phyloP scores from a whole-genome alignment of 2,113 vertebrate species.

The Turnix velox region DNA sequence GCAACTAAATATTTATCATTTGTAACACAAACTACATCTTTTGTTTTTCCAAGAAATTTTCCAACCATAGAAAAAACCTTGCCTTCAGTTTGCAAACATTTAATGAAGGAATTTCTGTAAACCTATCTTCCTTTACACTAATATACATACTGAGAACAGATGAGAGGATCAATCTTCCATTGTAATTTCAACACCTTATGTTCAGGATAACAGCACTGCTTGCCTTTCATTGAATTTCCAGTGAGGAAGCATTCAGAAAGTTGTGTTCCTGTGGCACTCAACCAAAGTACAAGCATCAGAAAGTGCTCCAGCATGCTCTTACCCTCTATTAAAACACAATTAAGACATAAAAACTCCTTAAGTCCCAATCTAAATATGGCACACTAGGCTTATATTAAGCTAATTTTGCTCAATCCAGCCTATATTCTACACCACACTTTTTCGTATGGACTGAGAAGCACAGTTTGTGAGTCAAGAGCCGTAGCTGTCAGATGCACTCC shows the following conservation, averaged over 20 bases:
- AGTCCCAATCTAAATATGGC: neutral
- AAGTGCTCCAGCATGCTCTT: neutral
- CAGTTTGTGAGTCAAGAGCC: neutral
- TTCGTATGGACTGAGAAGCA: neutral
- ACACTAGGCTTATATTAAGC: neutral
- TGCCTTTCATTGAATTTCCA: neutral
- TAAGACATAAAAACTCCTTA: neutral
- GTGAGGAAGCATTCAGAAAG: neutral
- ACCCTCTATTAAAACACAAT: neutral
- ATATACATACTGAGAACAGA: neutral
- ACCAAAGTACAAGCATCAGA: neutral
- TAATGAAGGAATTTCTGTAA: neutral
- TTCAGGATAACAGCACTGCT: neutral
- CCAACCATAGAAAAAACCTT: neutral
- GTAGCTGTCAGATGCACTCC: neutral
- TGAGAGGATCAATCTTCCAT: neutral
- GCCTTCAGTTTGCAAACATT: neutral
- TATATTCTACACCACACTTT: neutral
- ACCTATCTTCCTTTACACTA: neutral
- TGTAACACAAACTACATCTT: neutral
- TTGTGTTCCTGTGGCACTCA: neutral
- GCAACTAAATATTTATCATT: neutral
- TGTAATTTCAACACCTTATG: neutral
- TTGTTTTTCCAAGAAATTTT: neutral
- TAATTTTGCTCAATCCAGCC: neutral